Base-by-base conservation (phyloP, 2,113 vertebrate species). In the Hippocampus zosterae region DNA sequence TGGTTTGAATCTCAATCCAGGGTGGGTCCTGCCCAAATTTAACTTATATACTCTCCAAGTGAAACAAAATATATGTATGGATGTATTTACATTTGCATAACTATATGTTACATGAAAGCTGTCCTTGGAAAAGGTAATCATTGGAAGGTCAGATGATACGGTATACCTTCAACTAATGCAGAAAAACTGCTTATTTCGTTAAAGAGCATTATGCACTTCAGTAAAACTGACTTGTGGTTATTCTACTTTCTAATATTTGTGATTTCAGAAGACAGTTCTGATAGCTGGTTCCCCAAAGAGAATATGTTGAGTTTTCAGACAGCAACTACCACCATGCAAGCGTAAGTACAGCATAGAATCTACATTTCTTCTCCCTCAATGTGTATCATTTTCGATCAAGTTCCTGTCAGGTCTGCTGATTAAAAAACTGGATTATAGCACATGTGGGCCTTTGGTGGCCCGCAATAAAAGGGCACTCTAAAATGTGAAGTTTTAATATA, bases 261-360 rank as follows among this genome's bases (percentile, higher is more conserved):
- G 79, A 66, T 88, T 91, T 69, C 86, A 98, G 96, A 97, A 52
- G 95, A 98, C 11, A 86, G 92, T 56, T 85, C 92, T 61, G 93
- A 95, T 79, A 96, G 94, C 84, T 98, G 96, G 96, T 96, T 99
- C 84, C 97, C 96, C 69, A 98, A 96, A 85, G 96, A 99, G 88
- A 98, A 95, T 82, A 95, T 98, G 89, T 97, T 98, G 91, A 98
- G 93, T 88, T 98, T 99, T 87, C 96, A 98, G 83, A 96, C 96
- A 7, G 95, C 97, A 66, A 96, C 94, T 76, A 98, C 97, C 89
- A 98, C 97, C 92, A 96, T 99, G 96, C 97, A 98, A 94, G 97
- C 96, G 96, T 98, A 91, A 98, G 97, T 96, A 90, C 63, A 69
- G 27, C 69, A 66, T 66, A 46, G 68, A 75, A 60, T 73, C 65